A percentile compares a stretch with the other conserved stretches of the same genome.
These are phyloP conservation scores for Delphinus delphis DNA, from an alignment of 2,113 vertebrate genomes.

Conservation along the genomic window DNA sequence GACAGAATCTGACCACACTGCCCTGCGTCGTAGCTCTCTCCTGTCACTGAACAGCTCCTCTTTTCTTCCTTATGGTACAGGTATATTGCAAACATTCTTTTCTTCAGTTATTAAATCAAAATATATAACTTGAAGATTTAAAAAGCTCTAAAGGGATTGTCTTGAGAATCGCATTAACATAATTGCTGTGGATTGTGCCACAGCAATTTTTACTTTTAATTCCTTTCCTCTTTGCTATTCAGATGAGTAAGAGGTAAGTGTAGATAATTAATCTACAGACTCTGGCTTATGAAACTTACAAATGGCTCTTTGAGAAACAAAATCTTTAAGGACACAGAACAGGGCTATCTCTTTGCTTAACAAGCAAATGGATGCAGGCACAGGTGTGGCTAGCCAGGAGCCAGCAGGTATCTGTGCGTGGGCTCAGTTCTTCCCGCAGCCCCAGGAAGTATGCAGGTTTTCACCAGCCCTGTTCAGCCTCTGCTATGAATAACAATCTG, in stretches of 20 bases:
- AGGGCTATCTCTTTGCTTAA: not conserved
- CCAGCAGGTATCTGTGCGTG: not conserved
- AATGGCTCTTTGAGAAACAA: not conserved
- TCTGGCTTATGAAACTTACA: conserved; percentile 14
- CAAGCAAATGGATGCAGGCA: not conserved
- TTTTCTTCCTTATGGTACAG: not conserved
- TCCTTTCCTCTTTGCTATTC: conserved; percentile 49
- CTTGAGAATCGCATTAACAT: conserved; percentile 24
- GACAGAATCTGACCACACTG: not conserved
- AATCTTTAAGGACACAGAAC: not conserved
- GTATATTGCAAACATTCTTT: not conserved
- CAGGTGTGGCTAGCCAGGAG: not conserved
- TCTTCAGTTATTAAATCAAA: conserved; percentile 43
- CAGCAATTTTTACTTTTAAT: conserved; percentile 44
- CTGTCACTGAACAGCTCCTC: not conserved
- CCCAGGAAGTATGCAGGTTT: not conserved
- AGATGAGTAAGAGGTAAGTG: conserved; percentile 12
- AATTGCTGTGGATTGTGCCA: conserved; percentile 20
- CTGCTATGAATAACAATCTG: conserved; percentile 19
- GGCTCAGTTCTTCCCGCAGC: not conserved
- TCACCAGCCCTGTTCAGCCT: not conserved
- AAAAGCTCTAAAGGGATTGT: not conserved
- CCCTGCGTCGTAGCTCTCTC: not conserved
- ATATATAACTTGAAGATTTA: not conserved
- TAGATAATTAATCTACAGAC: conserved; percentile 29